Percentiles rank a stretch among this genome's conserved stretches.
These are phyloP conservation scores for Drosophila tropicalis DNA, from an alignment of 1,140 invertebrate genomes.

Conservation along the genomic window DNA sequence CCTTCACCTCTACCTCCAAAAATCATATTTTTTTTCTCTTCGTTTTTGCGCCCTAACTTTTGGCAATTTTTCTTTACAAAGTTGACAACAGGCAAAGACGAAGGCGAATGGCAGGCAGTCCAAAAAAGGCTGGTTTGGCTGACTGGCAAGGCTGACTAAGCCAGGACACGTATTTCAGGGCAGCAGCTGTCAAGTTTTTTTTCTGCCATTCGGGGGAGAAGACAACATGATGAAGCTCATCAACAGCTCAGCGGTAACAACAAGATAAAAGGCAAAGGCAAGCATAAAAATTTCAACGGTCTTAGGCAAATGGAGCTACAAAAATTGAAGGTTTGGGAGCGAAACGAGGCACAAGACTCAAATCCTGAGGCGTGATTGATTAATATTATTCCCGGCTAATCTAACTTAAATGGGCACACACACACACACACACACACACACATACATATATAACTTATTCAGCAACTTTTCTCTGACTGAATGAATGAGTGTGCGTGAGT, in stretches of 20 bases:
- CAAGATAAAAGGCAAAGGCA: slow-evolving; percentile 35
- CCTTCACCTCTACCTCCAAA: slow-evolving; percentile 12
- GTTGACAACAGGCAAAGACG: slow-evolving; percentile 60
- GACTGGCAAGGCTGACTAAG: slow-evolving; percentile 48
- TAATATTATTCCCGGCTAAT: slow-evolving; percentile 82
- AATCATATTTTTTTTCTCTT: slow-evolving; percentile 17
- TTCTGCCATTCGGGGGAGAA: slow-evolving; percentile 31
- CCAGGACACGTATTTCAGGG: slow-evolving; percentile 71
- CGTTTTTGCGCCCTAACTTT: slow-evolving; percentile 42
- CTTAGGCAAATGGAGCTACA: slow-evolving; percentile 76
- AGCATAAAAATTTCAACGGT: slow-evolving; percentile 41
- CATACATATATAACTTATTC: slow-evolving; percentile 72
- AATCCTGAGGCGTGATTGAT: slow-evolving; percentile 81
- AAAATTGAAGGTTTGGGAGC: slow-evolving; percentile 50
- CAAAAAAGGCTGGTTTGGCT: slow-evolving; percentile 5
- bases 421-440: slow-evolving; percentile 35
- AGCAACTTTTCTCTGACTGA: slow-evolving; percentile 60
- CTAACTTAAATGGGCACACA: slow-evolving; percentile 77
- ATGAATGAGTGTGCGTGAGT: slow-evolving; percentile 56
- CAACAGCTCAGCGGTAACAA: slow-evolving; percentile 33
- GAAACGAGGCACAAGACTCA: slow-evolving; percentile 41
- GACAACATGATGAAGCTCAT: slow-evolving; percentile 76
- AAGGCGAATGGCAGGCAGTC: slow-evolving; percentile 11
- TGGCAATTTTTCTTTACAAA: slow-evolving; percentile 71
- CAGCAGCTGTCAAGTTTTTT: slow-evolving; percentile 60